phyloP scores from a whole-genome alignment of 2,888 invertebrate species.

The Pinctada fucata region DNA sequence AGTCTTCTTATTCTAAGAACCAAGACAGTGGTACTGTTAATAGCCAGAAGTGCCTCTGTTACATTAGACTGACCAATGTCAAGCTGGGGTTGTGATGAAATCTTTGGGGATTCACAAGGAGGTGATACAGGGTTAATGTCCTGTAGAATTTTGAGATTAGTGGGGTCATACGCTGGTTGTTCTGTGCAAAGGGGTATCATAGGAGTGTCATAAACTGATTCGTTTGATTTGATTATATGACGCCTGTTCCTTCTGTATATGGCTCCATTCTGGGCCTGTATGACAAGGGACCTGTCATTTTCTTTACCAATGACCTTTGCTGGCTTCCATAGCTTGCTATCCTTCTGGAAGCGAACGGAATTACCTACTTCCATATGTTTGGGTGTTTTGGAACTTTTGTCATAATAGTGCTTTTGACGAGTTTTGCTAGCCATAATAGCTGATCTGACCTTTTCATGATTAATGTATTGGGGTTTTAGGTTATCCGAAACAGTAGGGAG shows the following conservation, averaged over 20 bases:
- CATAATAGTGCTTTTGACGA: constrained; percentile 1
- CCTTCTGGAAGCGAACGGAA: constrained; percentile 15
- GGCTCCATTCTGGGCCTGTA: constrained; percentile 17
- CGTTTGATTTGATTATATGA: constrained; percentile 26
- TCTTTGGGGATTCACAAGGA: no score
- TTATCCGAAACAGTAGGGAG: constrained; percentile 10
- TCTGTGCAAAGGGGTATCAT: constrained; percentile 1
- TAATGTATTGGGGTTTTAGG: neutral
- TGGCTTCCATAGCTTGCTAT: constrained; percentile 20
- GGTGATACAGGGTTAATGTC: no score
- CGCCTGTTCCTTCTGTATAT: constrained; percentile 20
- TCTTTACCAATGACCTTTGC: constrained; percentile 3
- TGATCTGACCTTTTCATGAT: constrained; percentile 3
- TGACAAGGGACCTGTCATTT: neutral
- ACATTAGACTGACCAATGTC: no score
- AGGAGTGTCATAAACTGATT: neutral
- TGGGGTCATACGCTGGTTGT: neutral
- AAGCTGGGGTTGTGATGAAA: no score
- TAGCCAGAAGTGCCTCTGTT: no score
- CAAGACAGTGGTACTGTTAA: no score
- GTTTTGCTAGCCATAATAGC: constrained; percentile 3
- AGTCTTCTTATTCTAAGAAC: no score
- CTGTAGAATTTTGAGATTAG: no score
- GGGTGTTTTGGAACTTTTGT: constrained; percentile 9
- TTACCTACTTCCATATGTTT: constrained; percentile 5